phyloP scores from a whole-genome alignment of 2,113 vertebrate genomes.

The Alaudala cheleensis region DNA sequence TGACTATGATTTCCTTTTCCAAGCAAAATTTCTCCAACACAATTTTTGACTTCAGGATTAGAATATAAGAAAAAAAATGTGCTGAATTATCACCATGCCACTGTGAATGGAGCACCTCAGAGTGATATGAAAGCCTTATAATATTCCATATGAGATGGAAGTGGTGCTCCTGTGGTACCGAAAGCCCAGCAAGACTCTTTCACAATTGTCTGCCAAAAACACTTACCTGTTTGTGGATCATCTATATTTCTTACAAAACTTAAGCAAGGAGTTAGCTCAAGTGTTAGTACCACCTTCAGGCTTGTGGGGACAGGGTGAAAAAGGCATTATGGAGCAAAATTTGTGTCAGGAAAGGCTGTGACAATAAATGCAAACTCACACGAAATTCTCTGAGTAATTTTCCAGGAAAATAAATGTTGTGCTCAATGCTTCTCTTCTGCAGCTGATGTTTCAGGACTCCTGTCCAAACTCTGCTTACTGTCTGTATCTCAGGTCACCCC shows the following conservation, averaged over 20 bases:
- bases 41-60: not conserved
- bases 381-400: not conserved
- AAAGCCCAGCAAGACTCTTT: not conserved
- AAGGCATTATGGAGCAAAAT: not conserved
- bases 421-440: not conserved
- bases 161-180: rapidly evolving
- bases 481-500: not conserved
- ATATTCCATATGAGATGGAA: not conserved
- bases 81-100: not conserved
- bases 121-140: not conserved
- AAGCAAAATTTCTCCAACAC: not conserved
- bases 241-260: not conserved
- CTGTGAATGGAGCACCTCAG: not conserved
- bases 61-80: not conserved
- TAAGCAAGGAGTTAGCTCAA: not conserved
- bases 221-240: not conserved
- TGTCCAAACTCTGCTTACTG: not conserved
- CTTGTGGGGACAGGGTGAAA: not conserved
- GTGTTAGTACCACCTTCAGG: not conserved
- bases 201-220: not conserved
- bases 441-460: not conserved
- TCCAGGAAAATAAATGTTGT: not conserved
- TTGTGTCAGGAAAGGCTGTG: not conserved
- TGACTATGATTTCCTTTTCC: not conserved
- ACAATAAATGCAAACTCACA: not conserved